These are phyloP conservation scores for Drosophila paranaensis DNA, from an alignment of 2,888 invertebrate species.

Conservation along the genomic window DNA sequence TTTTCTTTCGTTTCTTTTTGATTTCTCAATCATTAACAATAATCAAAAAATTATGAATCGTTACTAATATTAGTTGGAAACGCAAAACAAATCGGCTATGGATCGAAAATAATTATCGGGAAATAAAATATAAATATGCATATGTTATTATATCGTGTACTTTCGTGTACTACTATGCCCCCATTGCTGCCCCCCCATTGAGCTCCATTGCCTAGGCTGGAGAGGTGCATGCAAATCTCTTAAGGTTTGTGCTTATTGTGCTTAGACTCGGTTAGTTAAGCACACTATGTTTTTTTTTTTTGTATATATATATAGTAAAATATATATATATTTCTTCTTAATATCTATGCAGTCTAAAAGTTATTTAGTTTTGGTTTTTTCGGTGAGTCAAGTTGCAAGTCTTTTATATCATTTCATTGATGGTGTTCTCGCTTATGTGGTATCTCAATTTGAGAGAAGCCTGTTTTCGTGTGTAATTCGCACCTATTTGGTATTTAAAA, in stretches of 20 bases:
- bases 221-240: conserved; percentile 32
- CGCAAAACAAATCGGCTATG: conserved; percentile 33
- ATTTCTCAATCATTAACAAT: conserved; percentile 60
- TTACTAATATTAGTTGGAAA: conserved; percentile 39
- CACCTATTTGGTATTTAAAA: conserved; percentile 6
- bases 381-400: conserved; percentile 21
- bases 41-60: conserved; percentile 54
- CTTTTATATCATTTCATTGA: conserved; percentile 31
- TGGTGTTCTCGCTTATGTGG: conserved; percentile 12
- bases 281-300: background rate
- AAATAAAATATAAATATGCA: conserved; percentile 55
- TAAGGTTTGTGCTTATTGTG: background rate
- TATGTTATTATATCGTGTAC: conserved; percentile 49
- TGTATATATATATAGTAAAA: background rate
- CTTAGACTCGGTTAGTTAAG: background rate
- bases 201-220: conserved; percentile 2
- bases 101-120: conserved; percentile 32
- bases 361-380: background rate
- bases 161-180: conserved; percentile 39
- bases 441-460: background rate
- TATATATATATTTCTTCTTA: background rate
- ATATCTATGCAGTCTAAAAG: conserved; percentile 1
- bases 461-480: conserved; percentile 1
- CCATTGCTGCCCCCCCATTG: conserved; percentile 13
- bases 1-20: conserved; percentile 6